Evolutionary conservation across 2,113 vertebrate species (phyloP).

Genomic region (Orthochromis malagaraziensis): DNA sequence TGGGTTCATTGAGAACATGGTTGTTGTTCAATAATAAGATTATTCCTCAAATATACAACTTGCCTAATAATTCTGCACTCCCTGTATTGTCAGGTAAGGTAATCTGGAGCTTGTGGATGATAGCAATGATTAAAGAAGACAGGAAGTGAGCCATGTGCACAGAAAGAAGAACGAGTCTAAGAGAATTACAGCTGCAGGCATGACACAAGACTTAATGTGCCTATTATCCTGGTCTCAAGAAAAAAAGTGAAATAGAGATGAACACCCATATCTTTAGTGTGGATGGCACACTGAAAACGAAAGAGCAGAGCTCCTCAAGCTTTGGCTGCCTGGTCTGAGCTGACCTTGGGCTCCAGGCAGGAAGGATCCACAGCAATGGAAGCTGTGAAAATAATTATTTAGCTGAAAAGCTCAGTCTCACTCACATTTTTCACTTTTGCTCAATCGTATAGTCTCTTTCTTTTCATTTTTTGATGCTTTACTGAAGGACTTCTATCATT

Average conservation of each 20-base stretch:
- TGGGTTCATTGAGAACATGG: too few relatives aligned
- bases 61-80: too few relatives aligned
- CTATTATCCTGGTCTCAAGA: background rate
- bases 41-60: too few relatives aligned
- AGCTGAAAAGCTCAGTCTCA: background rate
- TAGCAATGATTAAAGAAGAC: background rate
- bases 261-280: background rate
- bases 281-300: background rate
- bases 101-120: background rate
- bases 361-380: background rate
- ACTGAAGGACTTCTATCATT: background rate
- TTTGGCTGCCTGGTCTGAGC: background rate
- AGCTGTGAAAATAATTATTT: background rate
- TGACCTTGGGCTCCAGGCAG: background rate
- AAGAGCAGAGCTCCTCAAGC: background rate
- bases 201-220: background rate
- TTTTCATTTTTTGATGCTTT: background rate
- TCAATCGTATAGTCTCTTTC: background rate
- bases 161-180: background rate
- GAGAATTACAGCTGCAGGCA: background rate
- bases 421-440: background rate
- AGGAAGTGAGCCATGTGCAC: background rate
- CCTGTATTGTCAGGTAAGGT: background rate
- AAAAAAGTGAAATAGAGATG: background rate
- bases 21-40: too few relatives aligned